phyloP scores from a whole-genome alignment of 2,113 vertebrate species.

The Procavia capensis region DNA sequence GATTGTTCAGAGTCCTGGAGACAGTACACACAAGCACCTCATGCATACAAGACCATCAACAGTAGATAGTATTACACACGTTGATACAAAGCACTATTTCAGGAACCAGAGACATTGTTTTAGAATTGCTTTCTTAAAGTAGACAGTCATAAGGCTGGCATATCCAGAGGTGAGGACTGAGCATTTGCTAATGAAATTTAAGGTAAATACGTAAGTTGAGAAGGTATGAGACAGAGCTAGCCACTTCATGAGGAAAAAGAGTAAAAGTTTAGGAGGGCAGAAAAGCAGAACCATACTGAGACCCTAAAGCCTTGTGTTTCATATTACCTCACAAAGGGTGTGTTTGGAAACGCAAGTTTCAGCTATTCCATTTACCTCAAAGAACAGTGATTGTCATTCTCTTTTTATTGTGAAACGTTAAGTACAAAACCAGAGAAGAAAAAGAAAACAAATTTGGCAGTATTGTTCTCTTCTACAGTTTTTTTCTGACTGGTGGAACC shows the following conservation, averaged over 20 bases:
- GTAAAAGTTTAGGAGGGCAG: neutral
- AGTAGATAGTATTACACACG: neutral
- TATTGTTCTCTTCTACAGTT: slow-evolving; percentile 66
- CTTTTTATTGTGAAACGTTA: slow-evolving; percentile 26
- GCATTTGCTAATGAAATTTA: slow-evolving; percentile 38
- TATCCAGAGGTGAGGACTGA: neutral
- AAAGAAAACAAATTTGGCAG: slow-evolving; percentile 40
- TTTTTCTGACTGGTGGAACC: slow-evolving; percentile 17
- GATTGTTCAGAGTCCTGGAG: neutral
- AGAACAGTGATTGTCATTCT: neutral
- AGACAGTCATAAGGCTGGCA: neutral
- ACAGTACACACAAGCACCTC: neutral
- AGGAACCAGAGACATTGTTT: neutral
- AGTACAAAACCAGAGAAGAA: neutral
- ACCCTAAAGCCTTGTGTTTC: neutral
- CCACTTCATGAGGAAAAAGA: neutral
- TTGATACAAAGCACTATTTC: neutral
- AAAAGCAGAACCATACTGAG: neutral
- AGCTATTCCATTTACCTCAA: neutral
- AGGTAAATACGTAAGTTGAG: neutral
- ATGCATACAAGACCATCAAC: neutral
- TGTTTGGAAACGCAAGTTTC: slow-evolving; percentile 35
- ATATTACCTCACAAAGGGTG: neutral
- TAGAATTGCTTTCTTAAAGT: neutral
- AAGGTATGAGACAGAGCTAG: neutral